phyloP scores from a whole-genome alignment of 92 coral and sea anemone species.

The Epizoanthus illoricatus region DNA sequence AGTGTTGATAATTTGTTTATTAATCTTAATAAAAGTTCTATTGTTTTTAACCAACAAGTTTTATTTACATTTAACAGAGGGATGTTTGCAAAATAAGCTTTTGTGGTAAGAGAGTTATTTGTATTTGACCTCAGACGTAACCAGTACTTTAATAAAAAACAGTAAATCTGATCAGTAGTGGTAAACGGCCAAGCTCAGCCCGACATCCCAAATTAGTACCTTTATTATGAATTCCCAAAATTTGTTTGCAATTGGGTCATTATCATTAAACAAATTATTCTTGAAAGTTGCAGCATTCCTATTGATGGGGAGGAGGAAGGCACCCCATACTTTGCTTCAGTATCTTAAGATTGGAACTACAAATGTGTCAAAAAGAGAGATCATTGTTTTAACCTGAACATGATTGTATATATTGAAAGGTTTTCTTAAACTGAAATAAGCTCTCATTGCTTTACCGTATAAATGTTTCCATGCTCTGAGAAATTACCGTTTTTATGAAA shows the following conservation, averaged over 20 bases:
- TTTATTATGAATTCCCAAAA: too few relatives aligned
- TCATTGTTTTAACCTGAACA: background rate
- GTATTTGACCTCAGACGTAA: background rate
- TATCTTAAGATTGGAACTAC: too few relatives aligned
- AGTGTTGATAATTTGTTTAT: too few relatives aligned
- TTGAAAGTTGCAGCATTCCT: background rate
- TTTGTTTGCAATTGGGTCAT: conserved; percentile 14
- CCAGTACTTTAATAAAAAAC: background rate
- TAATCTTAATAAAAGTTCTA: too few relatives aligned
- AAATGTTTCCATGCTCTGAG: background rate
- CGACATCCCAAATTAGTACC: background rate
- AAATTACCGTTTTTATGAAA: too few relatives aligned
- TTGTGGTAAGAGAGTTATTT: too few relatives aligned
- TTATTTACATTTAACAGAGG: too few relatives aligned
- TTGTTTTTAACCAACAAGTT: too few relatives aligned
- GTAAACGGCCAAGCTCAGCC: background rate
- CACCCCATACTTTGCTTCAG: too few relatives aligned
- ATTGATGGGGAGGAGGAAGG: too few relatives aligned
- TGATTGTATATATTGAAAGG: background rate
- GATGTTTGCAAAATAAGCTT: too few relatives aligned
- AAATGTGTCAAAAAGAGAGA: background rate
- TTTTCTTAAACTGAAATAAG: background rate
- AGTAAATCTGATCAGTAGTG: background rate
- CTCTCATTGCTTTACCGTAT: background rate
- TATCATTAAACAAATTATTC: background rate